Conservation (phyloP, 2,797 vertebrate genomes). For the Cryptoblepharus egeriae region DNA sequence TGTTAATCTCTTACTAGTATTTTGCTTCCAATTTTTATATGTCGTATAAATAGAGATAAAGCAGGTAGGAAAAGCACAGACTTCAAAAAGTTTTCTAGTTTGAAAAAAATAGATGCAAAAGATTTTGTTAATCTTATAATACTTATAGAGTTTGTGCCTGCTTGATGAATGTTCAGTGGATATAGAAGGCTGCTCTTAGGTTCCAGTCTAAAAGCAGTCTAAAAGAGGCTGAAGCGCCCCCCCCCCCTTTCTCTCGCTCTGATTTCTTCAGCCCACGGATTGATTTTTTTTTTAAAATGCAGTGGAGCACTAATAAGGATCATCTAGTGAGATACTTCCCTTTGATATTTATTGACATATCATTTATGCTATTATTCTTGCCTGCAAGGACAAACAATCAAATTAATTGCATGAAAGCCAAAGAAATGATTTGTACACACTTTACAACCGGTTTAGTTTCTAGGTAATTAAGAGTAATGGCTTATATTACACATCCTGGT, state of each 20-base stretch:
- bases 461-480: conserved; percentile 65
- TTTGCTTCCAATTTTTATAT: conserved; percentile 1
- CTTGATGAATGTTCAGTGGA: neutral
- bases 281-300: conserved; percentile 58
- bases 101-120: conserved; percentile 14
- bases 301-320: conserved; percentile 57
- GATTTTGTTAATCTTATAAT: neutral
- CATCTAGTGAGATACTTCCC: conserved; percentile 41
- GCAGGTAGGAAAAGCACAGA: conserved; percentile 5
- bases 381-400: conserved; percentile 47
- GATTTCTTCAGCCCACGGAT: conserved; percentile 38
- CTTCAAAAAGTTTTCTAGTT: neutral
- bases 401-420: conserved; percentile 59
- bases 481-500: conserved; percentile 51
- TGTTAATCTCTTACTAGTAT: conserved; percentile 13
- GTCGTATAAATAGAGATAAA: conserved; percentile 13
- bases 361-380: conserved; percentile 62
- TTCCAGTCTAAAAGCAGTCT: too few relatives aligned
- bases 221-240: conserved; percentile 11
- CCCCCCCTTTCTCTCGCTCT: neutral
- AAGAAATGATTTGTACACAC: conserved; percentile 62
- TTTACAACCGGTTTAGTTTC: conserved; percentile 60
- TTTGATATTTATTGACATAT: conserved; percentile 68
- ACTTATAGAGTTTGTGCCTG: neutral
- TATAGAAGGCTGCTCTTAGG: neutral